These are phyloP conservation scores for Baccha elongata DNA, from an alignment of 2,888 invertebrate genomes.

Conservation along the genomic window DNA sequence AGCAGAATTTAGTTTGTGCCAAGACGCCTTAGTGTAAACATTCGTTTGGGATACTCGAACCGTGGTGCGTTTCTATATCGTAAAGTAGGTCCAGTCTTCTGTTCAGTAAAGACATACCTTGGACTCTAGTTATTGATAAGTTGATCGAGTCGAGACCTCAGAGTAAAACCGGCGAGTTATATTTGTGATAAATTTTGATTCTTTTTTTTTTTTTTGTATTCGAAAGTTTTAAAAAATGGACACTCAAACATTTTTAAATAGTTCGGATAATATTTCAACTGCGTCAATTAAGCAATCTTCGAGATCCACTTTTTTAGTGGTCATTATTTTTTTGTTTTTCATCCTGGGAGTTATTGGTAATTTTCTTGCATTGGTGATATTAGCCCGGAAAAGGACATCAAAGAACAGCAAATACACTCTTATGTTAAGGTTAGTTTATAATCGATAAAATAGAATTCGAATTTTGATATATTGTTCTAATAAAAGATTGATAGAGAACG, in stretches of 20 bases:
- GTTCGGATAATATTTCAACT: slow-evolving; percentile 36
- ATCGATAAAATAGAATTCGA: background rate
- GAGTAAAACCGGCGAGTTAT: slow-evolving; percentile 12
- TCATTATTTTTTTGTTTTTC: slow-evolving; percentile 54
- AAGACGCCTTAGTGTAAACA: slow-evolving; percentile 70
- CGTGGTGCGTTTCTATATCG: slow-evolving; percentile 59
- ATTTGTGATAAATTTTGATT: background rate
- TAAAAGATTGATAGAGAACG: background rate
- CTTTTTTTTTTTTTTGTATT: slow-evolving; percentile 20
- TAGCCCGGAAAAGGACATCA: slow-evolving; percentile 88
- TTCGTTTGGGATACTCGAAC: slow-evolving; percentile 54
- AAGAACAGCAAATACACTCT: slow-evolving; percentile 91
- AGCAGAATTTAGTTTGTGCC: slow-evolving; percentile 69
- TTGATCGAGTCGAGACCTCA: slow-evolving; percentile 20
- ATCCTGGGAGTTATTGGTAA: slow-evolving; percentile 89
- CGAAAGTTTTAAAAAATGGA: slow-evolving; percentile 50
- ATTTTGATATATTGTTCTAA: slow-evolving; percentile 13
- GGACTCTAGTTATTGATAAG: slow-evolving; percentile 46
- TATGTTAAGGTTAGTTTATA: slow-evolving; percentile 83
- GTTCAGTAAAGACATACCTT: slow-evolving; percentile 11
- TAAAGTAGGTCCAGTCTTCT: slow-evolving; percentile 41
- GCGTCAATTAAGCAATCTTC: slow-evolving; percentile 3
- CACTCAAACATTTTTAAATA: slow-evolving; percentile 14
- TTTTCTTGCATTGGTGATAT: slow-evolving; percentile 88
- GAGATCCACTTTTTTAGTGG: slow-evolving; percentile 21